Evolutionary conservation across 2,113 vertebrate genomes (phyloP), one percentile per base, ranked within the genome.

Genomic region (Anthoscopus minutus): DNA sequence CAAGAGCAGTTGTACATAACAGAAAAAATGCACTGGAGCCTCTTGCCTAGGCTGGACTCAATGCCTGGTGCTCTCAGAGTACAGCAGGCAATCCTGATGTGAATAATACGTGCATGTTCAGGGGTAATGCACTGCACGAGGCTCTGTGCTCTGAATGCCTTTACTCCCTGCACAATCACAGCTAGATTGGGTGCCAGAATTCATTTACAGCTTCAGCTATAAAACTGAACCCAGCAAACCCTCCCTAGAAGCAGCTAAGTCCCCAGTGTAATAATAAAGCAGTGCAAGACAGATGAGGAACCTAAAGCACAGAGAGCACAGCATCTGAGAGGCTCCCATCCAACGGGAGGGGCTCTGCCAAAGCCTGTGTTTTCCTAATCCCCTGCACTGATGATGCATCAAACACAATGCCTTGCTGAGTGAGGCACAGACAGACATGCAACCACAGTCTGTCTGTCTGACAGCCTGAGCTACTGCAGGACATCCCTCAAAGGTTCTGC

Each of bases 301-400:
- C 93, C 82, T 53, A 54, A 96, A 86, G 94, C 67, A 45, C 44
- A 91, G 94, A 83, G 95, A 84, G 53, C 90, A 54, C 86, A 69
- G 88, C 88, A 85, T 73, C 70, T 13, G 80, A 91, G 77, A 84
- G 83, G 77, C 88, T 94, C 76, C 95, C 40, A 40, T 54, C 86
- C 65, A 62, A 47, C 2, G 0, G 72, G 64, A 76, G 56, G 0
- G 16, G 61, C 90, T 84, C 94, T 91, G 86, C 93, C 93, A 92
- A 51, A 88, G 54, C 51, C 88, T 45, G 51, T 4, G 10, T 47
- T 92, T 60, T 58, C 83, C 88, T 65, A 87, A 89, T 76, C 88
- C 83, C 88, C 84, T 87, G 79, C 61, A 22, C 48, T 14, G 90
- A 64, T 42, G 89, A 62, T 53, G 84, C 91, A 91, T n/a, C 79